These are phyloP conservation scores for Stenurella melanura DNA, from an alignment of 2,888 invertebrate species.

Conservation along the genomic window DNA sequence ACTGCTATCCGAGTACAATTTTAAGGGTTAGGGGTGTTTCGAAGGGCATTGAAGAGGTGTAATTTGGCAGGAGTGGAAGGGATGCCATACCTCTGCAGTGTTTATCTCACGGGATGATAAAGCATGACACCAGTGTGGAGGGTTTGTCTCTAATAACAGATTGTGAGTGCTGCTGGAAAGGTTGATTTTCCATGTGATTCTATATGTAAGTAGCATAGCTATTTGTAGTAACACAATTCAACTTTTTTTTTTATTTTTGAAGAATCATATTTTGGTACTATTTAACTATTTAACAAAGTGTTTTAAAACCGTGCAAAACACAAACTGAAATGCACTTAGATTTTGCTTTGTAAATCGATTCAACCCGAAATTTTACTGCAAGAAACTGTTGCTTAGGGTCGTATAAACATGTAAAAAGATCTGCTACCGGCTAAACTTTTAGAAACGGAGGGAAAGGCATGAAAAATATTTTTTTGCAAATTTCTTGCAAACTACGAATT, in stretches of 20 bases:
- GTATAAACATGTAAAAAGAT: too few species aligned
- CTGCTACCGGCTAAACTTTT: too few species aligned
- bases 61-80: conserved; percentile 34
- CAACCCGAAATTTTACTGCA: too few species aligned
- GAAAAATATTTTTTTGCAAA: too few species aligned
- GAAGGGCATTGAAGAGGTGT: not conserved
- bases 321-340: too few species aligned
- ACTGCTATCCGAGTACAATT: not conserved
- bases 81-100: conserved; percentile 49
- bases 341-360: too few species aligned
- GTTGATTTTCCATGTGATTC: not conserved
- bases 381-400: too few species aligned
- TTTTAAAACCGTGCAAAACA: too few species aligned
- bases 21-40: not conserved
- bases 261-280: not conserved
- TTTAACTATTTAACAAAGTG: too few species aligned
- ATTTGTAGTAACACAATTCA: not conserved
- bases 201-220: conserved; percentile 5
- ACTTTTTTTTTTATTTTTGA: not conserved
- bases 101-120: conserved; percentile 36
- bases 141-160: not conserved
- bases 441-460: too few species aligned
- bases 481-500: too few species aligned
- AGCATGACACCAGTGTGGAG: conserved; percentile 2
- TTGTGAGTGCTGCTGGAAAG: not conserved